Evolutionary conservation across 1,140 invertebrate genomes (phyloP), one percentile per base, ranked within the genome.

Genomic region (Drosophila orena): DNA sequence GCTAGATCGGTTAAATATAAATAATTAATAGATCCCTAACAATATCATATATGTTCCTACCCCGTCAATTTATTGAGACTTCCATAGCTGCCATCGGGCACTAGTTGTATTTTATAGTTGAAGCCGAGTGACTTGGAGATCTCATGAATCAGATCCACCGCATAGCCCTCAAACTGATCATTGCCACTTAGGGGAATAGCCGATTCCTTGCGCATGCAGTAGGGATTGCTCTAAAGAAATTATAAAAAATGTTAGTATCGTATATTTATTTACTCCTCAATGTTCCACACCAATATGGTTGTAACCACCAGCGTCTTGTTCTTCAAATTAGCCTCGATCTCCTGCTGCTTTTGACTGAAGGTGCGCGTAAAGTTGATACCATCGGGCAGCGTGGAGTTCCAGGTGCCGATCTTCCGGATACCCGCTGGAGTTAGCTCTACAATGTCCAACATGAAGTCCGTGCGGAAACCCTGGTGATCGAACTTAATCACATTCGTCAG

Each of bases 401-500:
- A 98, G 15, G 95, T 96, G 15, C 97, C 97, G 47, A 98, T 96
- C 92, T 97, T 96, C 68, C 95, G 94, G 44, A 97, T 92, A 0
- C 96, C 97, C 37, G 96, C 95, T 79, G 97, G 95, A 27, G 94
- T 96, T 38, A 99, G 93, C 91, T 98, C 97, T 37, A 98, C 96
- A 68, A 99, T 97, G 89, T 98, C 97, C 43, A 99, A 93, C 71
- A 96, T 95, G 86, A 98, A 98, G 92, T 98, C 97, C 2, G 96
- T 96, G 61, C 98, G 94, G 92, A 97, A 98, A 35, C 98, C 98
- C 93, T 98, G 96, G 91, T 98, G 96, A 93, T 98, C 97, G 92
- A 99, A 99, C 92, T 98, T 97, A 71, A 99, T 98, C 14, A 96
- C 95, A 38, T 98, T 98, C 1, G 98, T 98, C 72, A 99, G 93